Evolutionary conservation across 2,113 vertebrate genomes (phyloP).

Genomic region (Eurystomus gularis): DNA sequence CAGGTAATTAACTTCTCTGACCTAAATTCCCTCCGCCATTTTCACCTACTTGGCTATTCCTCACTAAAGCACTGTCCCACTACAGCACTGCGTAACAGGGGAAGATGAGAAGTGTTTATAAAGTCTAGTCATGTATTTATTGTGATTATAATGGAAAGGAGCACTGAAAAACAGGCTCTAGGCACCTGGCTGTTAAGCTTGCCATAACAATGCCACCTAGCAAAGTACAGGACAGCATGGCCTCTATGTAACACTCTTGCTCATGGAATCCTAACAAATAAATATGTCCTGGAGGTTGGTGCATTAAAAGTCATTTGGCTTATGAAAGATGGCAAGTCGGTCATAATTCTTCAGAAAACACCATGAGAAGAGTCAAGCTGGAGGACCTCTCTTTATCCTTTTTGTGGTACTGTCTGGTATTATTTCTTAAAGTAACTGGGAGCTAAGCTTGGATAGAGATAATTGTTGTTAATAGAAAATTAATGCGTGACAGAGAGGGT

Average conservation of each 20-base stretch:
- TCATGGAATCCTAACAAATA: not conserved
- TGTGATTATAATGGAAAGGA: not conserved
- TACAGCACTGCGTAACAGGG: not conserved
- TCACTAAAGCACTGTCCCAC: not conserved
- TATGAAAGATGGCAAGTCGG: not conserved
- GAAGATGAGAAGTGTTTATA: not conserved
- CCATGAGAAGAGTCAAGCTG: not conserved
- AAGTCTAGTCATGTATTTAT: not conserved
- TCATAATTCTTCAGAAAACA: not conserved
- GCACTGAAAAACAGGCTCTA: not conserved
- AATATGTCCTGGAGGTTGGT: not conserved
- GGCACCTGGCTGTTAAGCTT: not conserved
- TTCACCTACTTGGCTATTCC: not conserved
- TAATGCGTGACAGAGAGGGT: not conserved
- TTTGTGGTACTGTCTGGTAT: not conserved
- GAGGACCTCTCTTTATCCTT: not conserved
- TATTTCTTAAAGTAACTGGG: not conserved
- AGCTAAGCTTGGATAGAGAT: not conserved
- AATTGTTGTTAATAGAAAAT: not conserved
- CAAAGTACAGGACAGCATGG: not conserved
- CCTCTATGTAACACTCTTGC: not conserved
- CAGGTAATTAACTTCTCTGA: conserved; percentile 7
- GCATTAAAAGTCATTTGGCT: not conserved
- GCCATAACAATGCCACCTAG: not conserved
- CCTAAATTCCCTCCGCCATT: not conserved